phyloP scores from a whole-genome alignment of 2,888 invertebrate species.

The Tinea trinotella region DNA sequence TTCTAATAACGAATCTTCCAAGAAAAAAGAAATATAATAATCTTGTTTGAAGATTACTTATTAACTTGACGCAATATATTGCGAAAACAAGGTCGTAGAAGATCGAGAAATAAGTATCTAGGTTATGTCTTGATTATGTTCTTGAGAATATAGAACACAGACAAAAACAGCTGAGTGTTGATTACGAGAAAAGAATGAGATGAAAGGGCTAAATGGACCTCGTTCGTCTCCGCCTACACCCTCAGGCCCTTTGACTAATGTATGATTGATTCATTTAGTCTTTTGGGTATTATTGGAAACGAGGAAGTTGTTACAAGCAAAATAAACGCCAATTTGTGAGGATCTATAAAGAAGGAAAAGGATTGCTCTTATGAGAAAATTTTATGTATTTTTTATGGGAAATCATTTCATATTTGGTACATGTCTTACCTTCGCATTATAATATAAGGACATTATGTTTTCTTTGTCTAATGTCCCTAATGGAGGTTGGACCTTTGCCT shows the following conservation, averaged over 20 bases:
- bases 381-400: not conserved
- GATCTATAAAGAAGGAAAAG: not conserved
- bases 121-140: conserved; percentile 12
- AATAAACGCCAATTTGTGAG: conserved; percentile 6
- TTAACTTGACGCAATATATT: not conserved
- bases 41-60: not conserved
- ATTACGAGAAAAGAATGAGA: conserved; percentile 10
- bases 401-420: conserved; percentile 12
- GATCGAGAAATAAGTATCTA: conserved; percentile 4
- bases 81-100: conserved; percentile 6
- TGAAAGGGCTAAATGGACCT: conserved; percentile 4
- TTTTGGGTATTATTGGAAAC: conserved; percentile 6
- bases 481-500: conserved; percentile 53
- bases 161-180: conserved; percentile 10
- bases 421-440: conserved; percentile 16
- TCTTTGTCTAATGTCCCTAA: conserved; percentile 45
- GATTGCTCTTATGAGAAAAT: not conserved
- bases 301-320: conserved; percentile 5
- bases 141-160: not conserved
- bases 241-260: not conserved
- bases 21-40: not conserved
- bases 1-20: not conserved
- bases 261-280: conserved; percentile 13
- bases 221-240: not conserved
- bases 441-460: conserved; percentile 29